Conservation (phyloP, 2,113 vertebrate genomes). For the Melanostigma gelatinosum region DNA sequence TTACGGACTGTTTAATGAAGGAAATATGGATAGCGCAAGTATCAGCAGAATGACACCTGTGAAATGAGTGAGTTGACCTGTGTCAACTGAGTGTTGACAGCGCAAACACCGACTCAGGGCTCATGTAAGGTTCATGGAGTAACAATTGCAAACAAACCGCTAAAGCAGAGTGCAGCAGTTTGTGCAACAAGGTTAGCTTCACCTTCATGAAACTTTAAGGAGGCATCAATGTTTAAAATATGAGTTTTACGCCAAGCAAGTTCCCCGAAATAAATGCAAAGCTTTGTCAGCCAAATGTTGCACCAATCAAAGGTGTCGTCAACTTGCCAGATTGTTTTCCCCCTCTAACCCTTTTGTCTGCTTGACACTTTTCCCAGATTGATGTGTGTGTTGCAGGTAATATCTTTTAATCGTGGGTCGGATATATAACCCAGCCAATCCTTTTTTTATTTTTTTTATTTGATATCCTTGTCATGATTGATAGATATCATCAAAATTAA, state of each 20-base stretch:
- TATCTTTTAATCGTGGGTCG: constrained; percentile 77
- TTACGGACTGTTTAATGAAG: constrained; percentile 31
- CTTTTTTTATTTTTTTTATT: constrained; percentile 57
- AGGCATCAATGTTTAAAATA: constrained; percentile 77
- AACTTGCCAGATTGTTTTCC: constrained; percentile 51
- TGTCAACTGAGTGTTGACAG: constrained; percentile 1
- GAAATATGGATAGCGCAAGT: not conserved
- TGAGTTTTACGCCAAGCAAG: constrained; percentile 55
- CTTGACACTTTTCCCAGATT: constrained; percentile 72
- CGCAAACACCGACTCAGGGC: constrained; percentile 26
- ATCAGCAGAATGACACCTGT: constrained; percentile 27
- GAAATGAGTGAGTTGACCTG: constrained; percentile 18
- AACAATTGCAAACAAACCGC: constrained; percentile 48
- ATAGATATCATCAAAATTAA: constrained; percentile 83
- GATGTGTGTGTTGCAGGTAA: constrained; percentile 72
- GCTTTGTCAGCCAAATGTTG: constrained; percentile 66
- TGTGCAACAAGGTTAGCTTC: constrained; percentile 69
- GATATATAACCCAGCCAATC: constrained; percentile 74
- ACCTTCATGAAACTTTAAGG: constrained; percentile 81
- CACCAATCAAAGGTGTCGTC: constrained; percentile 60
- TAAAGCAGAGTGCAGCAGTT: constrained; percentile 15
- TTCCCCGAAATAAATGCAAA: constrained; percentile 65
- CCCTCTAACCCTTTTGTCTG: constrained; percentile 47
- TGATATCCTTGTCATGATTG: constrained; percentile 79
- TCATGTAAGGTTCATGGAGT: constrained; percentile 34